Conservation (phyloP, 2,888 invertebrate species). For the Drosophila diplacantha region DNA sequence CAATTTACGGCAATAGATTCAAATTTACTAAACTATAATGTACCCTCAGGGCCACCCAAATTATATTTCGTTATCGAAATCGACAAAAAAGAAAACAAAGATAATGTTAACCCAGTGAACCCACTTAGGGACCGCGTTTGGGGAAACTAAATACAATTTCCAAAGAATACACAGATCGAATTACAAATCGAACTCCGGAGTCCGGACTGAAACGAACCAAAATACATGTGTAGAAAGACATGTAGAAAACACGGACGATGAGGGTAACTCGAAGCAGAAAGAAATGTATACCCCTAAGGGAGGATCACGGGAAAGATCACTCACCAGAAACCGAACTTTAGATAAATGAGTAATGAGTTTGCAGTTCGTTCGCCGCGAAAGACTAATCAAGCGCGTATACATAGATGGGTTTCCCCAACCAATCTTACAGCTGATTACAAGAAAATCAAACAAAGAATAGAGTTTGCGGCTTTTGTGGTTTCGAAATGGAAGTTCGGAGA, state of each 20-base stretch:
- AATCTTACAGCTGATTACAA: conserved; percentile 24
- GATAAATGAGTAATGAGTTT: conserved; percentile 38
- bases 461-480: conserved; percentile 37
- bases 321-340: conserved; percentile 19
- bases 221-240: conserved; percentile 13
- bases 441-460: conserved; percentile 31
- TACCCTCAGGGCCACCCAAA: conserved; percentile 1
- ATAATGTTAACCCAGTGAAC: conserved; percentile 23
- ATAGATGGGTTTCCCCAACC: conserved; percentile 17
- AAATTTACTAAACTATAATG: neutral
- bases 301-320: conserved; percentile 33
- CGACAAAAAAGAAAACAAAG: conserved; percentile 3
- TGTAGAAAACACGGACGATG: conserved; percentile 11
- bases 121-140: conserved; percentile 19
- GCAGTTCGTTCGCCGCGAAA: conserved; percentile 21
- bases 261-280: conserved; percentile 13
- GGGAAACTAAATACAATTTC: conserved; percentile 27
- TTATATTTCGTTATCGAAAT: conserved; percentile 2
- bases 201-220: conserved; percentile 5
- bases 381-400: conserved; percentile 30
- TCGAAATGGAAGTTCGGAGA: conserved; percentile 1
- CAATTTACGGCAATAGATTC: neutral
- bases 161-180: conserved; percentile 25
- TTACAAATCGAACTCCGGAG: conserved; percentile 15
- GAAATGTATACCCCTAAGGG: conserved; percentile 21